Evolutionary conservation across 2,113 vertebrate genomes (phyloP), one percentile per base, ranked within the genome.

Genomic region (Tylochromis polylepis): DNA sequence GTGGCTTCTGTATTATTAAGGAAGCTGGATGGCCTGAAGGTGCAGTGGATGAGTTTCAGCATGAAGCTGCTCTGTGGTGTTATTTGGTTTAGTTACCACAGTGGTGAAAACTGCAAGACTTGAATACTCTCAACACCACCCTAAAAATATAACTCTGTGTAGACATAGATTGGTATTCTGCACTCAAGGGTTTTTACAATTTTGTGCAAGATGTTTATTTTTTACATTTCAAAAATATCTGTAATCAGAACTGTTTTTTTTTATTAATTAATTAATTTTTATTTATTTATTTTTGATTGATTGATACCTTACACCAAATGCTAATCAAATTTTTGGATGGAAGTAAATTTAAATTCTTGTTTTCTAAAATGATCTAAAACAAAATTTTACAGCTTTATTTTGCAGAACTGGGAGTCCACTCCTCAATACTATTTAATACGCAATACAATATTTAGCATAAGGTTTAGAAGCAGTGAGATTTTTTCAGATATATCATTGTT

Each of bases 1-100:
- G 82, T 93, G 85, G 67, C 41, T 81, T 82, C 83, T 96, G 90
- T 94, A 95, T 95, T 94, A 94, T 95, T 95, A 29, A 95, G 86
- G 53, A 91, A 82, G 79, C 29, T 72, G 67, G 36, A 34, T 60
- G 55, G 34, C 60, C 58, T 20, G 20, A 88, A 75, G 82, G 46
- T 85, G 67, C 65, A 38, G 49, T 72, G 58, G 79, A 22, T 62
- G 29, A 20, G 57, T 46, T 41, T 59, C 22, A 29, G 43, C 6
- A n/a, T 18, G 11, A 38, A 77, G 46, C 27, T 77, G 46, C 27
- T 34, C 27, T 53, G 10, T 77, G 27, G 18, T 77, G 27, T 53
- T 53, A 11, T 34, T 12, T 77, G 72, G 27, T 53, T 20, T 77
- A 77, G 24, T 31, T 51, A 51, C 43, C 24, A 75, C 43, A 31